A percentile compares a stretch with the other conserved stretches of the same genome.
Conservation (phyloP, 2,113 vertebrate species). For the Chlorodrepanis virens region DNA sequence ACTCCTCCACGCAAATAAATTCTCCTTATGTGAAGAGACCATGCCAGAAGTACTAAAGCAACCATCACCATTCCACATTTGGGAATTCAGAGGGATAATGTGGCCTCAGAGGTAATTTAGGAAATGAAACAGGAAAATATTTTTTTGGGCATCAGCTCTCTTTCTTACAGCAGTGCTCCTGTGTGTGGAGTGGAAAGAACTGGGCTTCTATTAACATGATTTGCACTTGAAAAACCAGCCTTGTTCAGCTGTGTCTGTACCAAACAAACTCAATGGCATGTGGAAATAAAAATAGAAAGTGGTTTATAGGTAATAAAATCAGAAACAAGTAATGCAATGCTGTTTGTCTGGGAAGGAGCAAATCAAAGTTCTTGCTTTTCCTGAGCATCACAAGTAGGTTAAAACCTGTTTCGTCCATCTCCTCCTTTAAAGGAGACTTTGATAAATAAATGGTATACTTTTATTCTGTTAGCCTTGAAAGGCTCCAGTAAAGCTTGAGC, state of each 20-base stretch:
- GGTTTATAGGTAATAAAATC: conserved; percentile 42
- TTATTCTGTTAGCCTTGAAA: background rate
- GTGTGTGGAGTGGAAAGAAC: background rate
- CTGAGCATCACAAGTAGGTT: conserved; percentile 2
- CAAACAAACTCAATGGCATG: conserved; percentile 26
- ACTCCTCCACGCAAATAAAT: conserved; percentile 10
- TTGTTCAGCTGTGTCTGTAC: background rate
- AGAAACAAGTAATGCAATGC: conserved; percentile 28
- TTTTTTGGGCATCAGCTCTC: background rate
- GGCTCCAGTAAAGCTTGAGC: background rate
- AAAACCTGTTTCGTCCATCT: background rate
- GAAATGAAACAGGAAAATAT: background rate
- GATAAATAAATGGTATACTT: background rate
- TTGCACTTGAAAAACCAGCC: conserved; percentile 13
- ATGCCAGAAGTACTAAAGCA: background rate
- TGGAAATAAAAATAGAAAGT: conserved; percentile 35
- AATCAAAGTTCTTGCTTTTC: conserved; percentile 9
- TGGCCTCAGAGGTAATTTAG: background rate
- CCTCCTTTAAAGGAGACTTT: background rate
- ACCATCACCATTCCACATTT: background rate
- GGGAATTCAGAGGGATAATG: background rate
- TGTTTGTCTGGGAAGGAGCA: background rate
- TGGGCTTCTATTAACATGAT: background rate
- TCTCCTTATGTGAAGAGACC: background rate
- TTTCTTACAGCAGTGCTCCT: background rate